Evolutionary conservation across 2,797 vertebrate genomes (phyloP).

Genomic region (Delichon dasypus): DNA sequence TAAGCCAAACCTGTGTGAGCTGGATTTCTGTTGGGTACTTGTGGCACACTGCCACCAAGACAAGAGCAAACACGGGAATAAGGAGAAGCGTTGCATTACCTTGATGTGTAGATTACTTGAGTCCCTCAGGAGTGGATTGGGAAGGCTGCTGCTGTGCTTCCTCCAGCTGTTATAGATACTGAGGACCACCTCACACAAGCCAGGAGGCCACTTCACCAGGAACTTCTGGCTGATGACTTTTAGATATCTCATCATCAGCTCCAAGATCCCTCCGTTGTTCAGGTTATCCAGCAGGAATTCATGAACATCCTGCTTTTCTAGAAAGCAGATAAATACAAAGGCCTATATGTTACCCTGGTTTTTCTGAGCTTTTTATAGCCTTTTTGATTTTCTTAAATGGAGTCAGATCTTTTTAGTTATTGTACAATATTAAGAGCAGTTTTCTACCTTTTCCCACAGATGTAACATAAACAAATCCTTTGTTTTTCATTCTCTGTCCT

Average conservation of each 20-base stretch:
- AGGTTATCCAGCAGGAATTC: conserved; percentile 87
- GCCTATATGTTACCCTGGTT: accelerated
- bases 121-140: conserved; percentile 91
- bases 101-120: conserved; percentile 88
- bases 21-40: neutral
- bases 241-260: conserved; percentile 93
- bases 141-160: conserved; percentile 90
- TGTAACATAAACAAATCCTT: no score
- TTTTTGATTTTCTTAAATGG: no score
- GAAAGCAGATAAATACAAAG: neutral
- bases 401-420: no score
- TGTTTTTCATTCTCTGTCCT: no score
- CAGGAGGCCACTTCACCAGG: conserved; percentile 88
- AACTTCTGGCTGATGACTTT: conserved; percentile 91
- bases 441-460: no score
- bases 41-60: neutral
- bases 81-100: conserved; percentile 67
- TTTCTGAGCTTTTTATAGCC: no score
- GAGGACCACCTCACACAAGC: conserved; percentile 86
- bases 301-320: conserved; percentile 93
- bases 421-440: no score
- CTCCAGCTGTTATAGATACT: conserved; percentile 90
- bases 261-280: conserved; percentile 91
- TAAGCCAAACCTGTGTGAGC: neutral
- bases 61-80: neutral